Base-by-base conservation (phyloP, 2,888 invertebrate genomes). In the Stegana nigrithorax region DNA sequence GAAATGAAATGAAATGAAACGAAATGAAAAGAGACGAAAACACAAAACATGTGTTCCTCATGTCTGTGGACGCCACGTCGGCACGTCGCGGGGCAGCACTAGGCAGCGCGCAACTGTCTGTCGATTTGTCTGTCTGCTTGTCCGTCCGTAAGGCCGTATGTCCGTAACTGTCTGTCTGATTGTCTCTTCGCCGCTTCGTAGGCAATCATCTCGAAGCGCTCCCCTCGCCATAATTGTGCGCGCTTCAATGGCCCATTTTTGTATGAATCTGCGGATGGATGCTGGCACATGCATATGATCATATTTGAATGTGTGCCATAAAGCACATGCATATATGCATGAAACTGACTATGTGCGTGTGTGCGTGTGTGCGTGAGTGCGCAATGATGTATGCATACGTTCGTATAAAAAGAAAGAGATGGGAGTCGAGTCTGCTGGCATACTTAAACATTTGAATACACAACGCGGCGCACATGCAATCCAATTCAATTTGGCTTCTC, bases 401-500 rank as follows among this genome's bases (percentile, higher is more conserved):
- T n/a, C n/a, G n/a, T n/a, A n/a, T n/a, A n/a, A n/a, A n/a, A n/a
- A n/a, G n/a, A n/a, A n/a, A n/a, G n/a, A n/a, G n/a, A n/a, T 25
- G 4, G 17, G 36, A 5, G 12, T 36, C 36, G 36, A 3, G 10
- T 36, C 1, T 1, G n/a, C 36, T 36, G 2, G 12, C 36, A 10
- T n/a, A 3, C n/a, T n/a, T 4, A 36, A 10, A n/a, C 5, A n/a
- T 3, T 36, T 36, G 36, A 10, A 10, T 2, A 2, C 36, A 36
- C 5, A 10, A 10, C 47, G 59, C 77, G 67, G 74, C 72, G 79
- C 75, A 75, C 77, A 79, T 72, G 78, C 78, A 78, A 76, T 80
- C 80, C 76, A 81, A 75, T 81, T 80, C 70, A 77, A 73, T 77
- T 79, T 79, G 73, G 70, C 68, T 74, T 75, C 78, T 75, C 75